Evolutionary conservation across 2,888 invertebrate species (phyloP).

Genomic region (Mimumesa dahlbomi): DNA sequence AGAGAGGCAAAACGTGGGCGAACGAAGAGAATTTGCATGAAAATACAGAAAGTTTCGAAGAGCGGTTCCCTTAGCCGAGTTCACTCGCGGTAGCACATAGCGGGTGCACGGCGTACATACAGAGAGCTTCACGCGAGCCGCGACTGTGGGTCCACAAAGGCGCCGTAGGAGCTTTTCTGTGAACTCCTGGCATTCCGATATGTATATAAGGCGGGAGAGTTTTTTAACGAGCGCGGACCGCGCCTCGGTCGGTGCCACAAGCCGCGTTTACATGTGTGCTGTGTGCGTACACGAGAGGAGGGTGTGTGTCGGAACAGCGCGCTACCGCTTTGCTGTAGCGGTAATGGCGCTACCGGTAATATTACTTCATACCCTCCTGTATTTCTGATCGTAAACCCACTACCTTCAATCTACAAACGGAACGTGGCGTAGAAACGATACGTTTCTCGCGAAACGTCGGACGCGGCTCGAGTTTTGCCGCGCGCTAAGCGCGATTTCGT

Average conservation of each 20-base stretch:
- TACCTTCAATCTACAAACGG: conserved; percentile 5
- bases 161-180: conserved; percentile 48
- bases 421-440: not conserved
- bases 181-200: conserved; percentile 50
- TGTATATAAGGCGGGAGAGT: conserved; percentile 51
- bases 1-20: conserved; percentile 14
- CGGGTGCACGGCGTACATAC: conserved; percentile 28
- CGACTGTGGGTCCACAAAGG: conserved; percentile 54
- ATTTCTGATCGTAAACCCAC: conserved; percentile 32
- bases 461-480: not conserved
- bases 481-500: not conserved
- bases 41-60: conserved; percentile 62
- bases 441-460: not conserved
- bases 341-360: conserved; percentile 57
- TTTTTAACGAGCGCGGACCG: conserved; percentile 60
- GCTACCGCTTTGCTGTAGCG: conserved; percentile 39
- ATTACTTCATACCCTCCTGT: conserved; percentile 32
- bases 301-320: conserved; percentile 15
- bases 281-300: conserved; percentile 4
- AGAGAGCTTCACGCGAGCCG: conserved; percentile 55
- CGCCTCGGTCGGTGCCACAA: conserved; percentile 5
- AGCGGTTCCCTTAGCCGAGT: conserved; percentile 54
- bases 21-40: conserved; percentile 60
- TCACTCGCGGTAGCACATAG: conserved; percentile 32
- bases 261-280: conserved; percentile 12